Evolutionary conservation across 2,113 vertebrate genomes (phyloP), one percentile per base, ranked within the genome.

Genomic region (Menura novaehollandiae): DNA sequence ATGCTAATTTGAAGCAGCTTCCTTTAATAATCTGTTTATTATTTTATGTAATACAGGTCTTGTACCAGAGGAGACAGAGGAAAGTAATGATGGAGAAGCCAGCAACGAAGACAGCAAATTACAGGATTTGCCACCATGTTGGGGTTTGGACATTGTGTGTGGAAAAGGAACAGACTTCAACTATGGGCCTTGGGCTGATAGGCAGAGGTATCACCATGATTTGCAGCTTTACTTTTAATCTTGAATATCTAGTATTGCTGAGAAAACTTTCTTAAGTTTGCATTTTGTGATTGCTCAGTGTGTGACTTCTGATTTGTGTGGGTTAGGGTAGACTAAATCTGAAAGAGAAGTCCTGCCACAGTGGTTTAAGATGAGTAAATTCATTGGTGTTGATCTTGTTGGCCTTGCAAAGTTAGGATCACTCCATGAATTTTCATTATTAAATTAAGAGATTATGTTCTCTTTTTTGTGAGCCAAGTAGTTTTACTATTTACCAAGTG

Each of bases 81-180:
- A 99, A 90, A 98, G 97, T 68, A 97, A 97, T 44, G 99, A 99
- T 43, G 98, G 97, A 41, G 99, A 99, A 96, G 95, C 97, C 11
- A 98, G 96, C 88, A 98, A 98, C 0, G 99, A 99, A 95, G 99
- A 98, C 49, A 98, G 98, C 89, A 99, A 99, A 90, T 97, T 99
- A 35, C 99, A 99, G 97, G 99, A 99, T 92, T 97, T 99, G 49
- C 99, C 99, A 55, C 99, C 99, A 0, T 99, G 99, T 59, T 99
- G 99, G 99, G 99, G 99, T 74, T 97, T 99, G 91, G 99, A 99
- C 88, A 99, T 99, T 27, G 99, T 99, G 84, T 99, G 99, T 97
- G 99, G 99, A 6, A 99, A 99, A 98, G 99, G 99, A 97, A 99
- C 99, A 18, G 99, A 99, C 82, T 99, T 99, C 97, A 99, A 99